Conservation (phyloP, 2,797 vertebrate genomes). For the Okamejei kenojei region DNA sequence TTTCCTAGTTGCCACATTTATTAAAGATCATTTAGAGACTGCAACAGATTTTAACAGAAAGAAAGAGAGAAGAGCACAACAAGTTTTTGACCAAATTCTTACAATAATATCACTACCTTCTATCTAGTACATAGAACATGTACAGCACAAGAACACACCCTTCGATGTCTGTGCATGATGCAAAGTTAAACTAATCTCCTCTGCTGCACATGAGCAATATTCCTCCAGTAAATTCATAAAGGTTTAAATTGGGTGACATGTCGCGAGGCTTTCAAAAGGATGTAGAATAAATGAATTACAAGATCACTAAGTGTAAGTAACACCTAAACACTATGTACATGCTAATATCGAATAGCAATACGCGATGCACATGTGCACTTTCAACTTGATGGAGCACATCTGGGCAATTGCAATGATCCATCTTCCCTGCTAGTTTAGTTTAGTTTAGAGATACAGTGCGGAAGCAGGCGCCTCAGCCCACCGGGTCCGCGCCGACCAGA, state of each 20-base stretch:
- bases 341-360: no score
- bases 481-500: no score
- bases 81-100: background rate
- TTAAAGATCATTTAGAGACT: conserved; percentile 6
- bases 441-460: no score
- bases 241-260: background rate
- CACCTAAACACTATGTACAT: background rate
- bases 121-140: background rate
- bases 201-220: no score
- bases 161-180: no score
- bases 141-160: no score
- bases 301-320: background rate
- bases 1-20: background rate
- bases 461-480: no score
- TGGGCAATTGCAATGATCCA: background rate
- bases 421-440: background rate
- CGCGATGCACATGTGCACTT: background rate
- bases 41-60: background rate
- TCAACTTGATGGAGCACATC: background rate
- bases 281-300: background rate
- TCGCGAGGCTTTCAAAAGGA: background rate
- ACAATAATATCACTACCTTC: no score
- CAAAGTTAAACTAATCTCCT: no score
- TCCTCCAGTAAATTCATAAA: background rate
- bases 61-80: background rate